Evolutionary conservation across 2,113 vertebrate genomes (phyloP).

Genomic region (Collichthys lucidus): DNA sequence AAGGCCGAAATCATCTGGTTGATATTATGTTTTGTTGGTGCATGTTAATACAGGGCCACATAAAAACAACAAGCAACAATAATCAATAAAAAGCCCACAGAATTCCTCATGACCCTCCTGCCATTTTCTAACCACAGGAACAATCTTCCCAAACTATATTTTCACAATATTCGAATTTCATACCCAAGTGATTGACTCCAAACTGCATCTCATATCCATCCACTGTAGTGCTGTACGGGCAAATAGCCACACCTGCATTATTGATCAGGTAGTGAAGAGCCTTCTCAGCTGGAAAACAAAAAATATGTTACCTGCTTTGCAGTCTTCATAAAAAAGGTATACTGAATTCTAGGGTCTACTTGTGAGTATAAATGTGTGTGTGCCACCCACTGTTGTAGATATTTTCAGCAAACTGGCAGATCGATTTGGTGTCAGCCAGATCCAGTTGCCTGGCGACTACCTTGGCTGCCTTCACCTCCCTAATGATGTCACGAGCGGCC

Average conservation of each 20-base stretch:
- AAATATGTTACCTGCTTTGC: neutral
- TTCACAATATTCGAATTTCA: constrained; percentile 5
- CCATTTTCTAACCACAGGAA: neutral
- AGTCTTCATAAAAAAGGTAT: neutral
- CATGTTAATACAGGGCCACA: too few relatives aligned
- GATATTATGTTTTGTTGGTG: neutral
- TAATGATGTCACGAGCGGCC: constrained; percentile 76
- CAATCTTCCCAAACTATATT: neutral
- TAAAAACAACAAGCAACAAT: neutral
- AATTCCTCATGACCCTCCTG: neutral
- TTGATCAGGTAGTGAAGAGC: constrained; percentile 81
- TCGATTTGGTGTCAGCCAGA: constrained; percentile 82
- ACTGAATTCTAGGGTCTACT: neutral
- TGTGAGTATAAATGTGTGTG: neutral
- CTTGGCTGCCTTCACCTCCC: constrained; percentile 71
- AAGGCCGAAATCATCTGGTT: neutral
- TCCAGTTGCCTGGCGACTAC: constrained; percentile 80
- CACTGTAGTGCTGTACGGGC: constrained; percentile 70
- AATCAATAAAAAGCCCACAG: neutral
- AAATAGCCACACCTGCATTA: constrained; percentile 81
- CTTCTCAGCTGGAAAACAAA: constrained; percentile 78
- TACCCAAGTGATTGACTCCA: constrained; percentile 85
- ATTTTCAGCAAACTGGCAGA: constrained; percentile 82
- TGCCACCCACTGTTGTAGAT: constrained; percentile 79
- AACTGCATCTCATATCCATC: constrained; percentile 84